Base-by-base conservation (phyloP, 1,140 invertebrate species). In the Neelides sp. region DNA sequence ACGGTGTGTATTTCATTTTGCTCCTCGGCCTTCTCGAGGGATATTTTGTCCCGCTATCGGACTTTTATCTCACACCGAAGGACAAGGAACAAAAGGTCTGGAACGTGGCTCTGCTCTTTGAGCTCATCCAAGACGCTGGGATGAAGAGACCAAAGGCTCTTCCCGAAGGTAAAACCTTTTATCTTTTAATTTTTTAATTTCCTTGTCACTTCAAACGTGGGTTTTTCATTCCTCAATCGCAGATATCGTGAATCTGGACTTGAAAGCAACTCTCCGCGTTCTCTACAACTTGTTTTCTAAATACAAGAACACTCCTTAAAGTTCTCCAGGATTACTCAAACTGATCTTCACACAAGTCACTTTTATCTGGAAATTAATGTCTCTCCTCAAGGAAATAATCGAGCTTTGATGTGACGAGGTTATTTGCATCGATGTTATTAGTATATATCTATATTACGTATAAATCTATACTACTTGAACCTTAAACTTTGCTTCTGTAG, bases 241-340 rank as follows among this genome's bases (percentile, higher is more conserved):
- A 92, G 93, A 98, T 78, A 91, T 98, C 62, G 94, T 97, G 17
- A 98, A 98, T 72, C 75, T 85, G 64, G 94, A 98, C 74, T 68
- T 98, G 53, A 98, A 98, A 68, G 97, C 93, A 20, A 98, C 92
- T 1, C 73, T 98, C n/a, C 75, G 95, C 41, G 91, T 98, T 19
- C 73, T 98, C 0, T 98, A 98, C 65, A 94, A 92, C 66, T 73
- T 98, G 2, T 98, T 98, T 67, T 92, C 85, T 36, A 95, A 92
- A 65, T 98, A 96, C 68, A 95, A 94, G 68, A 77, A 74, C 59
- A 69, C 78, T 40, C 23, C 42, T 30, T 44, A 19, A 30, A 44
- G 36, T n/a, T n/a, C n/a, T n/a, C n/a, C n/a, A n/a, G n/a, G n/a
- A n/a, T n/a, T n/a, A n/a, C n/a, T n/a, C n/a, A n/a, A n/a, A n/a